Base-by-base conservation (phyloP, 2,888 invertebrate species). In the Aspidiotus destructor region DNA sequence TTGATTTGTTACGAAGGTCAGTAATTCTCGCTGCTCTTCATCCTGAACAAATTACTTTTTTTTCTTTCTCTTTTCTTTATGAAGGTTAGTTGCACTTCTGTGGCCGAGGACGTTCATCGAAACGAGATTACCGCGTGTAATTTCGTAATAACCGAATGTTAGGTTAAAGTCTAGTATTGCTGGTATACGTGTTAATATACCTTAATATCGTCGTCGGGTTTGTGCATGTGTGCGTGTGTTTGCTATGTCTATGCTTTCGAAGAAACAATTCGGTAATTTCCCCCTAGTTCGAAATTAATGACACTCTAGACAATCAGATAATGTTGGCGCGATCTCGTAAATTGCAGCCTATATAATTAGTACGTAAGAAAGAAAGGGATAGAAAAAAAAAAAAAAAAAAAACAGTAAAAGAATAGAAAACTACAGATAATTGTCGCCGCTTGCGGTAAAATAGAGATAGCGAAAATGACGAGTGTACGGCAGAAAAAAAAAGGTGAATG, bases 401-500 rank as follows among this genome's bases (percentile, higher is more conserved):
- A 13, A n/a, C 48, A n/a, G 48, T 48, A n/a, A 48, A 48, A n/a
- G 10, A 13, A 48, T 48, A 48, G n/a, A 13, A 48, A 11, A 48
- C 48, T 11, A n/a, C 48, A n/a, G n/a, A 28, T 28, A 48, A 48
- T 48, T 48, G n/a, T n/a, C 11, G 48, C n/a, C 48, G 48, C n/a
- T 13, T 48, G 48, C 48, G n/a, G 10, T n/a, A 48, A 48, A 48
- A 11, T 48, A n/a, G n/a, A 48, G 48, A 11, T 13, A 48, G 48
- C 48, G n/a, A 48, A 11, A 48, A 48, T n/a, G n/a, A 48, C 48
- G n/a, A 48, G n/a, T 13, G 48, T 13, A 48, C 10, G 48, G n/a
- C 10, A 48, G n/a, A 48, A 48, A 48, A 48, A 48, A 48, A 48
- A 48, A 48, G 48, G 48, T 48, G 48, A 48, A 48, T 48, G 48